Evolutionary conservation across 2,113 vertebrate genomes (phyloP), one percentile per base, ranked within the genome.

Genomic region (Amphiprion ocellaris): DNA sequence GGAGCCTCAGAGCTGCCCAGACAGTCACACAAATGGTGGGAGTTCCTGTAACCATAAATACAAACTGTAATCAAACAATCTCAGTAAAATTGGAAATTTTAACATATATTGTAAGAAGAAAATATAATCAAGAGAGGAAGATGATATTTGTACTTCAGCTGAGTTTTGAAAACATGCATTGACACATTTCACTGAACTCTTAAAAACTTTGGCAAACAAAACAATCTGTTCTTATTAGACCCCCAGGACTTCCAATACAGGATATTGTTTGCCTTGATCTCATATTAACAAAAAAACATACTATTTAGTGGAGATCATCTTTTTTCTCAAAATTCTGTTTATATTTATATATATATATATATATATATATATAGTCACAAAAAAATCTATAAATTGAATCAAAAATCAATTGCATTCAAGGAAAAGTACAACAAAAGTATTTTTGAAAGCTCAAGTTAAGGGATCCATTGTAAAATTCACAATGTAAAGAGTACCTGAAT

Each of bases 21-120:
- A 98, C 95, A 0, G 96, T 97, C 81, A 99, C 97, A 71, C 97
- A 99, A 63, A 99, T 96, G 1, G 98, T 98, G 3, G 98, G 98
- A n/a, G 97, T 98, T 46, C 98, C 98, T 99, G 91, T 5, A 49
- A 61, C 33, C 17, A 50, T 41, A 52, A 60, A 41, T 30, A 28
- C 54, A 65, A 70, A 41, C 16, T 16, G 49, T 5, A 15, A 33
- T 10, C n/a, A 52, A 17, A 11, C 1, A 4, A 17, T 23, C 24
- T 7, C 2, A 69, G 15, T 28, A 56, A 16, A 55, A 24, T 15
- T 15, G 41, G 41, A 44, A 44, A 44, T 44, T 15, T 2, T 12
- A 15, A 44, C 41, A 41, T 41, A 41, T 10, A 12, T 3, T 41
- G 39, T 10, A 12, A 41, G 5, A 44, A 44, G 2, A 44, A 12